Evolutionary conservation across 23 tunicate species (phyloP), one percentile per base, ranked within the genome.

Genomic region (Halocynthia roretzi): DNA sequence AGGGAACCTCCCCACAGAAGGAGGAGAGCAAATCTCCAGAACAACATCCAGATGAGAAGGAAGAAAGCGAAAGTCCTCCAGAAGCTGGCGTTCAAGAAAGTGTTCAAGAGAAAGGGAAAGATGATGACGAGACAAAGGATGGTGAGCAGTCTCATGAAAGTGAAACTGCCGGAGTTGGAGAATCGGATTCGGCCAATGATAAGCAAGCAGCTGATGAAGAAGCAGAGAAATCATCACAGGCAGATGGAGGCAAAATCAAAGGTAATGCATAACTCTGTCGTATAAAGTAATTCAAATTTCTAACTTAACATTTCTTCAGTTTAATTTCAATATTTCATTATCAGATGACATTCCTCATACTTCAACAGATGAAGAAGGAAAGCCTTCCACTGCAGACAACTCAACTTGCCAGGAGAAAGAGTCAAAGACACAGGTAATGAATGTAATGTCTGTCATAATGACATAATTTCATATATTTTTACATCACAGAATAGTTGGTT

Each of bases 51-150:
- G 74, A 61, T 8, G 71, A 71, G 18, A 54, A 67, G 48, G 68
- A 57, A 50, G 85, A 6, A 7, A 11, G 15, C 10, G 78, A 80
- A 10, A 70, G 51, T 8, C 10, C 62, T 15, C 22, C 50, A 8
- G 83, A 80, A 52, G 83, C 52, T 8, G 44, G 6, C 19, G 60
- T 52, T 56, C 65, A 72, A 19, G 80, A 64, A 40, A 70, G 71
- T 65, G 61, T n/a, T 60, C n/a, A 60, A 60, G 18, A 60, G 64
- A 4, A 60, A 1, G 64, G 17, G 17, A 60, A 60, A 60, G 64
- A 4, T 15, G 17, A 60, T 60, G 17, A 15, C 17, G 64, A 60
- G 17, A 15, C 64, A 2, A 60, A n/a, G 17, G 17, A 60, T 2
- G 64, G 17, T 15, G 5, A 65, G 17, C 31, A 6, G 31, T 11